phyloP scores from a whole-genome alignment of 2,888 invertebrate genomes.

The Pammene aurita region DNA sequence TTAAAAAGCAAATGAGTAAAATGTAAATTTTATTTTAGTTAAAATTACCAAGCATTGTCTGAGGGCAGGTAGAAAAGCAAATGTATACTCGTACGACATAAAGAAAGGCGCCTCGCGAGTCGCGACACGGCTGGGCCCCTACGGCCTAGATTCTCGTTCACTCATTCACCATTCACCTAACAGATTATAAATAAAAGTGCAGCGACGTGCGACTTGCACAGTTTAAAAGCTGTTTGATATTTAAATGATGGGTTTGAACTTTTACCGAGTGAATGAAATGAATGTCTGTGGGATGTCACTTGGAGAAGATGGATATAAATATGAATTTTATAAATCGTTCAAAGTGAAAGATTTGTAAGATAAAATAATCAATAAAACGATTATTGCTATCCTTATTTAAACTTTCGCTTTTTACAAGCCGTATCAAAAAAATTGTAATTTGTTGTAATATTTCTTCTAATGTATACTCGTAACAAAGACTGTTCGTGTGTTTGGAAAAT shows the following conservation, averaged over 20 bases:
- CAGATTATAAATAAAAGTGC: constrained; percentile 40
- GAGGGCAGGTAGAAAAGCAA: constrained; percentile 9
- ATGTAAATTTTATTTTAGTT: neutral
- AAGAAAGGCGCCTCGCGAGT: constrained; percentile 5
- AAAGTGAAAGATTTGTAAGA: no score
- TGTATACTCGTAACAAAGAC: constrained; percentile 17
- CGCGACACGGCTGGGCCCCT: constrained; percentile 28
- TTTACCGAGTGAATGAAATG: neutral
- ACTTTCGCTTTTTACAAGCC: neutral
- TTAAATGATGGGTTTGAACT: neutral
- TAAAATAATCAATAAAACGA: no score
- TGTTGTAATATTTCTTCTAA: no score
- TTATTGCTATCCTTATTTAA: no score
- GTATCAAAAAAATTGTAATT: no score
- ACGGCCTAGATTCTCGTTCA: constrained; percentile 38
- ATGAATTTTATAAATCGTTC: neutral
- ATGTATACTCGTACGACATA: constrained; percentile 27
- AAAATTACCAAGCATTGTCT: constrained; percentile 7
- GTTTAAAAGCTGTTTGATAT: constrained; percentile 23
- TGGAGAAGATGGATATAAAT: neutral
- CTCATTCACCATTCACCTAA: constrained; percentile 34
- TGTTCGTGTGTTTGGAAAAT: constrained; percentile 26
- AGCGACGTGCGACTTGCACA: constrained; percentile 24
- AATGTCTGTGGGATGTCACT: neutral
- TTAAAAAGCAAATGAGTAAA: no score